phyloP scores from a whole-genome alignment of 2,888 invertebrate species.

The Allygus modestus region DNA sequence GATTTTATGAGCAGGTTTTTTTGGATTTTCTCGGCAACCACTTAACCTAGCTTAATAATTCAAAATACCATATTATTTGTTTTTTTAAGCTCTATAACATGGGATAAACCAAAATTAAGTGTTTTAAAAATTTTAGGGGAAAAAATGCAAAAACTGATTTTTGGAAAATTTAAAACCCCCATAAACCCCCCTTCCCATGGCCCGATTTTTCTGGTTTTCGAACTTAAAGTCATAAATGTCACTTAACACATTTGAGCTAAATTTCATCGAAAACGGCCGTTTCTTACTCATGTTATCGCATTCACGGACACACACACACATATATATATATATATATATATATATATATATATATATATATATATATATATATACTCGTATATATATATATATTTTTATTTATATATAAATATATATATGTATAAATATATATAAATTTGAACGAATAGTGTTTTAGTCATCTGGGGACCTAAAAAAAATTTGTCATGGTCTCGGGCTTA shows the following conservation, averaged over 20 bases:
- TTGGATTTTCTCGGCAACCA: background rate
- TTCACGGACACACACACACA: background rate
- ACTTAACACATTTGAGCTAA: background rate
- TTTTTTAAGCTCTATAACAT: background rate
- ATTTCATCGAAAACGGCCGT: background rate
- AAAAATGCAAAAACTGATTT: background rate
- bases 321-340: background rate
- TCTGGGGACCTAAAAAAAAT: no score
- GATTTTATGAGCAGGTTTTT: background rate
- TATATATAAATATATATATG: no score
- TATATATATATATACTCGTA: no score
- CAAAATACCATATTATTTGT: background rate
- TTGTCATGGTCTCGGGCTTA: no score
- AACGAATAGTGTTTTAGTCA: background rate
- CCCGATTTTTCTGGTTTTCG: background rate
- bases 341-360: background rate
- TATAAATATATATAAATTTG: no score
- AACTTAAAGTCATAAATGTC: background rate
- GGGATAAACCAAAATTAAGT: background rate
- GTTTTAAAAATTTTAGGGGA: background rate
- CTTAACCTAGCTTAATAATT: background rate
- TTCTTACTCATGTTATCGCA: background rate
- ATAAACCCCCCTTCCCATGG: background rate
- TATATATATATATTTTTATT: no score
- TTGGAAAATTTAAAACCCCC: background rate